phyloP scores from a whole-genome alignment of 2,113 vertebrate genomes.

The Hippocampus mohnikei region DNA sequence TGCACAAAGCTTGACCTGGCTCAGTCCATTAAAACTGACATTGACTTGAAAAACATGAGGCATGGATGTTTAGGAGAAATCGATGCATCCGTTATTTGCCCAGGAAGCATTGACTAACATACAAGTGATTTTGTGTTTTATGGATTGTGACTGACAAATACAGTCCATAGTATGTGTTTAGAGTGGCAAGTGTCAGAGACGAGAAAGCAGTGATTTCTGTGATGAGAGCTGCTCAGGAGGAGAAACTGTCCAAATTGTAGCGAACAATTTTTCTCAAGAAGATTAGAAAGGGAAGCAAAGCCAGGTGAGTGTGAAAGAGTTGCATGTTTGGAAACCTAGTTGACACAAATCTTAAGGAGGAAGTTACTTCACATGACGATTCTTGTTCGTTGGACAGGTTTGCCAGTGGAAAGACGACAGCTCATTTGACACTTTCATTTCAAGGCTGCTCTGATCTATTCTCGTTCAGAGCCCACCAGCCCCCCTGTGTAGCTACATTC shows the following conservation, averaged over 20 bases:
- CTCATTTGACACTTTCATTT: neutral
- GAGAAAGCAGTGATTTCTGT: neutral
- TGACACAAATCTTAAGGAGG: conserved; percentile 1
- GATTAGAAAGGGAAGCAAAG: neutral
- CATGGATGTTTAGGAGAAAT: neutral
- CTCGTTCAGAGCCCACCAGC: conserved; percentile 25
- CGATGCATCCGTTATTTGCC: neutral
- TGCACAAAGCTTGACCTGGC: neutral
- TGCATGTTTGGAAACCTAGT: conserved; percentile 4
- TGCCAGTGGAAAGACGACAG: neutral
- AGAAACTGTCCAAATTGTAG: neutral
- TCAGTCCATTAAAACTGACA: neutral
- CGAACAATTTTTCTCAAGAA: neutral
- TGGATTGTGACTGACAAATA: neutral
- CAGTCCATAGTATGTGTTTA: neutral
- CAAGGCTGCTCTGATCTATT: conserved; percentile 45
- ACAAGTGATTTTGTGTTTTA: neutral
- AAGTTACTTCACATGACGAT: conserved; percentile 24
- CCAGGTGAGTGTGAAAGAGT: neutral
- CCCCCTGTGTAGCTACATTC: neutral
- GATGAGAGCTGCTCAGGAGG: conserved; percentile 5
- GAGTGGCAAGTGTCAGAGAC: neutral
- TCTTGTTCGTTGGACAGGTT: conserved; percentile 30
- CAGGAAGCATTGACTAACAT: neutral
- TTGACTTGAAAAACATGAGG: neutral